Percentiles rank a stretch among this genome's conserved stretches.
phyloP scores from a whole-genome alignment of 2,797 vertebrate genomes.

The Argya squamiceps region DNA sequence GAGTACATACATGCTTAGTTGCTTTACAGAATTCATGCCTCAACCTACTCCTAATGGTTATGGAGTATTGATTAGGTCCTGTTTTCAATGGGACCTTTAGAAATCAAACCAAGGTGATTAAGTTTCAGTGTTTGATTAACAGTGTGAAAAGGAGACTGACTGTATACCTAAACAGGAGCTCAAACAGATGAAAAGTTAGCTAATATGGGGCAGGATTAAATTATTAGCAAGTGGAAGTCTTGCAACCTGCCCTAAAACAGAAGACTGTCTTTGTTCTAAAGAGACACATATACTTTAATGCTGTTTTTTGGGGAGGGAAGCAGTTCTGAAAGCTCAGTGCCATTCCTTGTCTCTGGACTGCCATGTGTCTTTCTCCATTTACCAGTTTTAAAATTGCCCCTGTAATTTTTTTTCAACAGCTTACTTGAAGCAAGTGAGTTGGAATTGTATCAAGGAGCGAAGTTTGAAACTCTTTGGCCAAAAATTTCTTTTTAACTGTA shows the following conservation, averaged over 20 bases:
- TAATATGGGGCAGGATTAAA: neutral
- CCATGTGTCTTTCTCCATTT: neutral
- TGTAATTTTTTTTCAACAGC: neutral
- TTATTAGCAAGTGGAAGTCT: neutral
- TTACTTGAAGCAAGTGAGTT: neutral
- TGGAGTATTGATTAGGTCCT: neutral
- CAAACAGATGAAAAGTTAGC: neutral
- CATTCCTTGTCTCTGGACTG: neutral
- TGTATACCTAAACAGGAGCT: neutral
- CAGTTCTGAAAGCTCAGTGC: neutral
- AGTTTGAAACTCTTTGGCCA: neutral
- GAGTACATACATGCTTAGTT: neutral
- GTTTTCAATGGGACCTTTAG: neutral
- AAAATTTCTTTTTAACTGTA: neutral
- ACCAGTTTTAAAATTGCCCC: neutral
- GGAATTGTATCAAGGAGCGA: neutral
- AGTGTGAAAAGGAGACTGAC: neutral
- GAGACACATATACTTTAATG: neutral
- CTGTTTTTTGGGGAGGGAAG: neutral
- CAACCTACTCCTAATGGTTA: neutral
- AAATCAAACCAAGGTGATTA: neutral
- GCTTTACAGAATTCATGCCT: neutral
- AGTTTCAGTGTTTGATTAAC: neutral
- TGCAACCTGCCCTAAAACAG: neutral
- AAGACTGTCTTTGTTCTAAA: neutral